phyloP scores from a whole-genome alignment of 2,113 vertebrate species.

The Pseudonaja textilis region DNA sequence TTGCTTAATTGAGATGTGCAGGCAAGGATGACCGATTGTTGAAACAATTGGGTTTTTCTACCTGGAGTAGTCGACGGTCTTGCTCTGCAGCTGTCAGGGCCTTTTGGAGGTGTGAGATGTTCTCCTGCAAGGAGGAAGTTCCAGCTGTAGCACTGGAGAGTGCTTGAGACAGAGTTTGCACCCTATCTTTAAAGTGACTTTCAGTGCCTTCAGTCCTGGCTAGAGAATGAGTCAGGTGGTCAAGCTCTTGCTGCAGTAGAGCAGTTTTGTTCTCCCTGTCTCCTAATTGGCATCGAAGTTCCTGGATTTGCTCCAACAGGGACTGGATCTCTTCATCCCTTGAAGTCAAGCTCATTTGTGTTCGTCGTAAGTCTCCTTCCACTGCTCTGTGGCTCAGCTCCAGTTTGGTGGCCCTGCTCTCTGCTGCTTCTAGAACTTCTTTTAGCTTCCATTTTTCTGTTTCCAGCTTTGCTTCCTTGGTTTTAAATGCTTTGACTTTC shows the following conservation, averaged over 20 bases:
- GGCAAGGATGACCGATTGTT: neutral
- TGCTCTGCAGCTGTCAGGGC: conserved; percentile 71
- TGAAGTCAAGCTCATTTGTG: conserved; percentile 64
- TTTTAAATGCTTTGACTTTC: conserved; percentile 58
- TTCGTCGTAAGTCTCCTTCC: conserved; percentile 74
- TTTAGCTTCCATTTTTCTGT: conserved; percentile 67
- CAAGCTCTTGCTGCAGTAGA: conserved; percentile 61
- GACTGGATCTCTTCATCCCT: conserved; percentile 65
- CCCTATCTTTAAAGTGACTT: conserved; percentile 69
- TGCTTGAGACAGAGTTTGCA: conserved; percentile 64
- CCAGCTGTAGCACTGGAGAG: conserved; percentile 62
- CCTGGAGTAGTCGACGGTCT: conserved; percentile 76
- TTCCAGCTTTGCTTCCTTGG: conserved; percentile 55
- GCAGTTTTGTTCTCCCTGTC: conserved; percentile 69
- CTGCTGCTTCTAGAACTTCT: conserved; percentile 68
- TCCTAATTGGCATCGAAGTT: conserved; percentile 66
- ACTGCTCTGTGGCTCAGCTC: conserved; percentile 67
- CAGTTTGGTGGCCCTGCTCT: conserved; percentile 61
- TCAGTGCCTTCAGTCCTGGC: conserved; percentile 71
- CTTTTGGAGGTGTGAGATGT: conserved; percentile 69
- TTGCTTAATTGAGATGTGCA: neutral
- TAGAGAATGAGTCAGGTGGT: conserved; percentile 62
- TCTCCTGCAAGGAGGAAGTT: conserved; percentile 67
- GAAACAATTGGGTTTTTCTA: conserved; percentile 30
- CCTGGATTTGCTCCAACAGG: conserved; percentile 66